Evolutionary conservation across 23 tunicate species (phyloP), one percentile per base, ranked within the genome.

Genomic region (Oikopleura dioica): DNA sequence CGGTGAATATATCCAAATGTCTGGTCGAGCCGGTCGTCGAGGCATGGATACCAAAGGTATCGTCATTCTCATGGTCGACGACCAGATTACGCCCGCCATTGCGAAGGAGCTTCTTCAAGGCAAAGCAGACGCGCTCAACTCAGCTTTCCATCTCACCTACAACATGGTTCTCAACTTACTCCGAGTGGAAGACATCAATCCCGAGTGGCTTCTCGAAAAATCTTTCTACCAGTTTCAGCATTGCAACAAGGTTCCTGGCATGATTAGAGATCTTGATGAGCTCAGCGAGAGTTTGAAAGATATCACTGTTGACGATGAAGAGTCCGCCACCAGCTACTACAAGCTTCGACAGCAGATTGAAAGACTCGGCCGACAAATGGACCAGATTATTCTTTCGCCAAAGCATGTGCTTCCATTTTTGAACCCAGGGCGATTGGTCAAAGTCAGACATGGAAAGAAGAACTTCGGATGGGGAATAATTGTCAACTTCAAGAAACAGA

Each of bases 141-240:
- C 96, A 4, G 96, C 96, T 9, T 89, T 89, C 69, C 86, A 88
- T 31, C 76, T 89, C 0, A 89, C 96, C 32, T 89, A 89, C 82
- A 89, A 89, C 80, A 89, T 89, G 96, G 96, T 89, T 35, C 78
- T 89, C 30, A 89, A 89, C 78, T 76, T 89, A 0, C 82, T 89
- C 1, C 83, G 96, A 0, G 89, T 89, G 38, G 89, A 89, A 77
- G 96, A 89, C 76, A 89, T 89, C 69, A 89, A 89, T 68, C 96
- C 96, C 1, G 96, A 89, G 75, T 89, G 82, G 67, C 84, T 89
- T 87, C 78, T 89, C 69, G 96, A 89, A 77, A 89, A 89, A 50
- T 89, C 96, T 0, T 89, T 89, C 75, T 89, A 89, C 75, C 96
- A 89, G 77, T 89, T 89, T 50, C 96, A 89, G 76, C 96, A 89